Conservation (phyloP, 1,140 invertebrate genomes). For the Penaeus indicus region DNA sequence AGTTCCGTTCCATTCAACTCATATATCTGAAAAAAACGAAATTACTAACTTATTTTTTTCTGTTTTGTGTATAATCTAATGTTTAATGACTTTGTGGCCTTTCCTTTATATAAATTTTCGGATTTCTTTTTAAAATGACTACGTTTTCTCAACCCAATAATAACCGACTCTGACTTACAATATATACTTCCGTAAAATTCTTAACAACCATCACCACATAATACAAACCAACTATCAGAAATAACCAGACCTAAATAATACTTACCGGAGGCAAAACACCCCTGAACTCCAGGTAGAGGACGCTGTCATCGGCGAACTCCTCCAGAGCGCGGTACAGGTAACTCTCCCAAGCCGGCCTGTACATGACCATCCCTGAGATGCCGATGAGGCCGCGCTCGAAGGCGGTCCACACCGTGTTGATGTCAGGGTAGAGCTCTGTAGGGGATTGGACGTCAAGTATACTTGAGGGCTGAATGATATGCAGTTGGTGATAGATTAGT, state of each 20-base stretch:
- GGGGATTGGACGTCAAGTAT: not conserved
- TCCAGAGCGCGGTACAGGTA: conserved; percentile 80
- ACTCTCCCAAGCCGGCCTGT: conserved; percentile 79
- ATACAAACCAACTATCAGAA: too few species aligned
- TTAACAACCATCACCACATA: too few species aligned
- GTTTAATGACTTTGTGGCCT: not conserved
- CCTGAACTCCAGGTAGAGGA: conserved; percentile 84
- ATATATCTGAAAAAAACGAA: conserved; percentile 13
- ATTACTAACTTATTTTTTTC: not conserved
- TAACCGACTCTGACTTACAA: too few species aligned
- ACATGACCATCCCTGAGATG: conserved; percentile 76
- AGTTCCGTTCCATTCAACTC: conserved; percentile 74
- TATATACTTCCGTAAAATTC: too few species aligned
- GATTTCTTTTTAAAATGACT: not conserved
- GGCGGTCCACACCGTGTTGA: conserved; percentile 78
- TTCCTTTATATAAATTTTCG: not conserved
- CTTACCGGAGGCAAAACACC: conserved; percentile 70
- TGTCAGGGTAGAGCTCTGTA: conserved; percentile 73
- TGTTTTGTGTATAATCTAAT: not conserved
- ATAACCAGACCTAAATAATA: not conserved
- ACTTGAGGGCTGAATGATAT: too few species aligned
- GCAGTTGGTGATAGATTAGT: too few species aligned
- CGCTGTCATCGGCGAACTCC: conserved; percentile 82
- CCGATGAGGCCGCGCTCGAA: conserved; percentile 78
- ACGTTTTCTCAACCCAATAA: too few species aligned